Evolutionary conservation across 2,113 vertebrate species (phyloP), one percentile per base, ranked within the genome.

Genomic region (Ardeotis arabs): DNA sequence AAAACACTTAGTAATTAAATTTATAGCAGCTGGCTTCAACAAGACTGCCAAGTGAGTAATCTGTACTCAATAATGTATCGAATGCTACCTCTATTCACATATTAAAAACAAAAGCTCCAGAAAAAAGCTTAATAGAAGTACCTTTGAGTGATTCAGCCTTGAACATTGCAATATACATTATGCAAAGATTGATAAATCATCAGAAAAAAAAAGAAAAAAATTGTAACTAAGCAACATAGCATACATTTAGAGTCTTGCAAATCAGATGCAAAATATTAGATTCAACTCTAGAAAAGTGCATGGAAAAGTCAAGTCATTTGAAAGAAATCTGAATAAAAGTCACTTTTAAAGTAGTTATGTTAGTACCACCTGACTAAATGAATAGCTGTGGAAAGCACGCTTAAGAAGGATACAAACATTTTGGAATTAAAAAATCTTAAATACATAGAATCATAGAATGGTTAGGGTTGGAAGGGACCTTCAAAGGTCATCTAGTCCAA

Each of bases 1-100:
- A 87, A 62, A 94, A 56, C 44, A 78, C 15, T 64, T 50, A 60
- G 19, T 47, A 93, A 90, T 72, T 84, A 0, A 0, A 85, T 91
- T 90, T 93, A 92, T 29, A 78, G 55, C 37, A 53, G 44, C 44
- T 62, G 69, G 52, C 20, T 92, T 94, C 81, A 84, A 50, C 31
- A 75, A 39, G 59, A 80, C 7, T 83, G 56, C 33, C 62, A 79
- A 78, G n/a, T 49, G 50, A 93, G 76, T 72, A 92, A 94, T 73
- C 77, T 47, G 50, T 69, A 84, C 59, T 79, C 87, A 92, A 50
- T 83, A 87, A 76, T 90, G 84, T 82, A 88, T 86, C 88, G 76
- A 91, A 94, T 68, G 23, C n/a, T 86, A 89, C 25, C 18, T 84
- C 22, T 81, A 62, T 39, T 82, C 53, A 84, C 14, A 7, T 67